Percentiles rank a stretch among this genome's conserved stretches.
Evolutionary conservation across 2,113 vertebrate genomes (phyloP).

Genomic region (Aphyosemion australe): DNA sequence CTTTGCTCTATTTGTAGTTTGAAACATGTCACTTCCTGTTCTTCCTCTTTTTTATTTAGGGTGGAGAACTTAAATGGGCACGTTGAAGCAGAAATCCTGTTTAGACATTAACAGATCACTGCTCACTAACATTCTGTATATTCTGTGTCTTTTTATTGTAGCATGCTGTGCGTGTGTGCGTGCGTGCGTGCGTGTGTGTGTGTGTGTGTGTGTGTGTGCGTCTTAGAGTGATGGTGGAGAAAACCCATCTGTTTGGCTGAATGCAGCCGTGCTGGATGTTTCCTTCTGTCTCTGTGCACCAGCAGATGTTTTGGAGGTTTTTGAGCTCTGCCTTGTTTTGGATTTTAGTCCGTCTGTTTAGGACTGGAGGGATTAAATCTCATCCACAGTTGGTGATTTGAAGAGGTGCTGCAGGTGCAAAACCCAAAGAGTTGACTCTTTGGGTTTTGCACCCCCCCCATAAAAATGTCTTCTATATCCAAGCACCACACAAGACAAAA

Average conservation of each 20-base stretch:
- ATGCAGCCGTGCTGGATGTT: conserved; percentile 45
- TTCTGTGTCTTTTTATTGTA: no score
- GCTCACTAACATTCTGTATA: no score
- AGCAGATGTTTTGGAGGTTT: conserved; percentile 76
- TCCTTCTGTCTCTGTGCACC: conserved; percentile 38
- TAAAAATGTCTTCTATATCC: conserved; percentile 40
- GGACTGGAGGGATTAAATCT: conserved; percentile 59
- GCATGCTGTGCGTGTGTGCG: background rate
- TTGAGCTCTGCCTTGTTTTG: conserved; percentile 69
- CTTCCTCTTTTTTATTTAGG: background rate
- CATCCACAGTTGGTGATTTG: conserved; percentile 51
- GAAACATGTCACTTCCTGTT: background rate
- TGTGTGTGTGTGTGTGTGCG: conserved; percentile 29
- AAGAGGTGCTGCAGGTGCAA: no score
- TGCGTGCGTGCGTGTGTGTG: no score
- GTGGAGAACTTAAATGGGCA: background rate
- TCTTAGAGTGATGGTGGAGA: conserved; percentile 66
- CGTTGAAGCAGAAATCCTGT: no score
- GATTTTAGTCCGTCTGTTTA: conserved; percentile 66
- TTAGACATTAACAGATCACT: no score
- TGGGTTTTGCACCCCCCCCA: conserved; percentile 4
- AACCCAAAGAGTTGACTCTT: conserved; percentile 27
- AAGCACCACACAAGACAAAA: conserved; percentile 3
- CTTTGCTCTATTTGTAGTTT: conserved; percentile 5
- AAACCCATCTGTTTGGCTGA: conserved; percentile 71